A percentile compares a stretch with the other conserved stretches of the same genome.
These are phyloP conservation scores for Meiosimyza platycephala DNA, from an alignment of 2,888 invertebrate species.

Conservation along the genomic window DNA sequence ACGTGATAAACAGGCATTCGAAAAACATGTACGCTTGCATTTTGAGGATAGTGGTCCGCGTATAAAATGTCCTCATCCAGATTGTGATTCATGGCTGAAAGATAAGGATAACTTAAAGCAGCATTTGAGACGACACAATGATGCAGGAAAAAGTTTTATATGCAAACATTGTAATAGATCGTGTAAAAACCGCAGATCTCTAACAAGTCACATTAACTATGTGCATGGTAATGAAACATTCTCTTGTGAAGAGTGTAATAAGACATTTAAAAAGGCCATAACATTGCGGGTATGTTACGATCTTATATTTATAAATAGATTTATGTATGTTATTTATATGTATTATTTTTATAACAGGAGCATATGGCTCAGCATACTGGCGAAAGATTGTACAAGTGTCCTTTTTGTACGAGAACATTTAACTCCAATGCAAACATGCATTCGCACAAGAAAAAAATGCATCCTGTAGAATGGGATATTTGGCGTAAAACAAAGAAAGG, in stretches of 20 bases:
- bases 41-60: slow-evolving; percentile 63
- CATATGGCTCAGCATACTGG: slow-evolving; percentile 66
- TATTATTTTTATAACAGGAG: slow-evolving; percentile 52
- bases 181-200: slow-evolving; percentile 62
- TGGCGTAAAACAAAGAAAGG: slow-evolving; percentile 61
- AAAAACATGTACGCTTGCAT: slow-evolving; percentile 64
- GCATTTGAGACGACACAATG: slow-evolving; percentile 63
- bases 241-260: slow-evolving; percentile 62
- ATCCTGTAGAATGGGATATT: slow-evolving; percentile 60
- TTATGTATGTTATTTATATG: slow-evolving; percentile 41
- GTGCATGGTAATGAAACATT: slow-evolving; percentile 61
- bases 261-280: slow-evolving; percentile 64
- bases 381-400: slow-evolving; percentile 65
- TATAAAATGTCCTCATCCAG: slow-evolving; percentile 63
- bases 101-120: slow-evolving; percentile 64
- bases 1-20: slow-evolving; percentile 63
- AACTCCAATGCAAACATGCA: slow-evolving; percentile 67
- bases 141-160: slow-evolving; percentile 48
- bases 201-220: slow-evolving; percentile 63
- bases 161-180: slow-evolving; percentile 62
- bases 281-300: slow-evolving; percentile 56
- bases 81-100: slow-evolving; percentile 66
- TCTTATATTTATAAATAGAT: not conserved
- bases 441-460: slow-evolving; percentile 64
- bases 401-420: slow-evolving; percentile 65